phyloP scores from a whole-genome alignment of 2,113 vertebrate genomes.

The Spea bombifrons region DNA sequence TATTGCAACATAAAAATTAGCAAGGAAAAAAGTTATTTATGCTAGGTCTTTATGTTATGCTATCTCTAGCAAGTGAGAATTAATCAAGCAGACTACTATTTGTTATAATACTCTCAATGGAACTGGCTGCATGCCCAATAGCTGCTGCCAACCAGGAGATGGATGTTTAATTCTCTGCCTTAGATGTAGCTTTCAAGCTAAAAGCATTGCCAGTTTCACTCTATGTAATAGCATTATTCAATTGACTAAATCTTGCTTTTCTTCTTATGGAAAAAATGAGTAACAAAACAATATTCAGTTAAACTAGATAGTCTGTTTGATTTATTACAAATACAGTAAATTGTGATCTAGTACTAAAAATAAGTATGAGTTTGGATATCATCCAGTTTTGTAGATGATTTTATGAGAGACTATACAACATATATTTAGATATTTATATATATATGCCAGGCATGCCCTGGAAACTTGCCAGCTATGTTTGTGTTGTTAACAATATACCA shows the following conservation, averaged over 20 bases:
- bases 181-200: slow-evolving; percentile 44
- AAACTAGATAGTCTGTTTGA: slow-evolving; percentile 5
- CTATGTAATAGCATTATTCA: slow-evolving; percentile 45
- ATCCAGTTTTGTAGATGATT: neutral
- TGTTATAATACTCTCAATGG: slow-evolving; percentile 44
- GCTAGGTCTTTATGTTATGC: slow-evolving; percentile 34
- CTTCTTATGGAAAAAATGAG: slow-evolving; percentile 31
- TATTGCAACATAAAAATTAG: slow-evolving; percentile 4
- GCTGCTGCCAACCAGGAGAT: slow-evolving; percentile 42
- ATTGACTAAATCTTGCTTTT: slow-evolving; percentile 46
- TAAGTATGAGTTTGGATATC: slow-evolving; percentile 13
- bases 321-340: slow-evolving; percentile 5
- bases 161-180: slow-evolving; percentile 45
- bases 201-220: slow-evolving; percentile 42
- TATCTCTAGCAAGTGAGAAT: slow-evolving; percentile 42
- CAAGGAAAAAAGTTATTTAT: slow-evolving; percentile 28
- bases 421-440: too few species aligned
- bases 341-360: neutral
- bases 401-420: too few species aligned
- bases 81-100: slow-evolving; percentile 45
- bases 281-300: slow-evolving; percentile 40
- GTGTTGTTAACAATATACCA: too few species aligned
- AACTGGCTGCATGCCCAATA: slow-evolving; percentile 44
- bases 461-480: too few species aligned
- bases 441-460: too few species aligned